phyloP scores from a whole-genome alignment of 2,797 vertebrate genomes.

The Discoglossus pictus region DNA sequence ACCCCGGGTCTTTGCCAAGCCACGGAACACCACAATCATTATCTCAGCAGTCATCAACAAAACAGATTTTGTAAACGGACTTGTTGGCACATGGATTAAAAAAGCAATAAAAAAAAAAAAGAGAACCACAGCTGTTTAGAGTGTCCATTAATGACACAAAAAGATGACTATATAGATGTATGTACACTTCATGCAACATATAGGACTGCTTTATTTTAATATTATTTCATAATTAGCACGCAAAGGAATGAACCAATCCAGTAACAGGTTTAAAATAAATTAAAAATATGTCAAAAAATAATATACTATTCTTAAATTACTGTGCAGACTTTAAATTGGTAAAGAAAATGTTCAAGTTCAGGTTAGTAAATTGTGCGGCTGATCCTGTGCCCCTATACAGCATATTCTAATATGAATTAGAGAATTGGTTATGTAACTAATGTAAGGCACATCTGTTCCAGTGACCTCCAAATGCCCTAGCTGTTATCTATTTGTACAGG shows the following conservation, averaged over 20 bases:
- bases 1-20: slow-evolving; percentile 83
- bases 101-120: slow-evolving; percentile 74
- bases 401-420: slow-evolving; percentile 39
- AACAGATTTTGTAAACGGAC: slow-evolving; percentile 84
- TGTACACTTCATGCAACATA: neutral
- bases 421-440: slow-evolving; percentile 31
- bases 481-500: slow-evolving; percentile 35
- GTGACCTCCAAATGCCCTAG: slow-evolving; percentile 53
- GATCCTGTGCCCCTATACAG: slow-evolving; percentile 14
- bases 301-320: too few relatives aligned
- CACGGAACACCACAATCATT: slow-evolving; percentile 82
- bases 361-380: neutral
- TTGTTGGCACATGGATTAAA: slow-evolving; percentile 82
- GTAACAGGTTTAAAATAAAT: too few relatives aligned
- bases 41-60: slow-evolving; percentile 81
- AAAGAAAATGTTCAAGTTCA: too few relatives aligned
- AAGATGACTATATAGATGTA: slow-evolving; percentile 65
- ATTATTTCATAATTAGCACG: too few relatives aligned
- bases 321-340: too few relatives aligned
- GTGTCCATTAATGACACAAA: slow-evolving; percentile 73
- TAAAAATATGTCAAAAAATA: too few relatives aligned
- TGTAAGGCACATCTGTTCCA: slow-evolving; percentile 42
- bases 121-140: slow-evolving; percentile 77
- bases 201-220: too few relatives aligned
- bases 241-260: too few relatives aligned